Percentiles rank a stretch among this genome's conserved stretches.
phyloP scores from a whole-genome alignment of 2,888 invertebrate species.

The Globia sparganii region DNA sequence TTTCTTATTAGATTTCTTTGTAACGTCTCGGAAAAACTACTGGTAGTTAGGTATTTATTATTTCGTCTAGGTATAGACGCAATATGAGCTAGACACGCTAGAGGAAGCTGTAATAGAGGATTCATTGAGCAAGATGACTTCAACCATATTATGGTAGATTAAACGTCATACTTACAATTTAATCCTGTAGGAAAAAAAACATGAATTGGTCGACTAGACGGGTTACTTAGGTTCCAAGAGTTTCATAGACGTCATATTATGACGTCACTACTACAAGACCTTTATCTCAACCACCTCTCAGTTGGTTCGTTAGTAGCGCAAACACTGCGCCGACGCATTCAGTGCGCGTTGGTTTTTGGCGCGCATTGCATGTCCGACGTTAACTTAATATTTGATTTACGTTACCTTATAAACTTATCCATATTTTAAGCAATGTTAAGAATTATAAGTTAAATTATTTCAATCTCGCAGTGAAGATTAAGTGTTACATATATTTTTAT shows the following conservation, averaged over 20 bases:
- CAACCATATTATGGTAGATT: constrained; percentile 18
- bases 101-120: constrained; percentile 19
- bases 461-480: constrained; percentile 45
- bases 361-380: constrained; percentile 58
- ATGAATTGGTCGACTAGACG: not conserved
- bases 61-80: not conserved
- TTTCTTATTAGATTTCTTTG: not conserved
- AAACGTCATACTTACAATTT: constrained; percentile 19
- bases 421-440: constrained; percentile 44
- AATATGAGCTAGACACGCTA: not conserved
- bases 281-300: constrained; percentile 51
- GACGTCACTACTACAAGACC: constrained; percentile 51
- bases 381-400: constrained; percentile 37
- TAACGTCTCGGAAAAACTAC: not conserved
- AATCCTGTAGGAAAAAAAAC: constrained; percentile 11
- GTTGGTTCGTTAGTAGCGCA: constrained; percentile 44
- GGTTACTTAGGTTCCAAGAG: constrained; percentile 1
- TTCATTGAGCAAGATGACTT: constrained; percentile 24
- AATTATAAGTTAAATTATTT: constrained; percentile 32
- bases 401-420: constrained; percentile 24
- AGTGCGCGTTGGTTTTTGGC: constrained; percentile 63
- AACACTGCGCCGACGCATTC: constrained; percentile 56
- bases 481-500: constrained; percentile 57
- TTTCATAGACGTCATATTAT: constrained; percentile 41
- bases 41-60: not conserved